Percentiles rank a stretch among this genome's conserved stretches.
These are phyloP conservation scores for Drosophila erecta DNA, from an alignment of 1,140 invertebrate species.

Conservation along the genomic window DNA sequence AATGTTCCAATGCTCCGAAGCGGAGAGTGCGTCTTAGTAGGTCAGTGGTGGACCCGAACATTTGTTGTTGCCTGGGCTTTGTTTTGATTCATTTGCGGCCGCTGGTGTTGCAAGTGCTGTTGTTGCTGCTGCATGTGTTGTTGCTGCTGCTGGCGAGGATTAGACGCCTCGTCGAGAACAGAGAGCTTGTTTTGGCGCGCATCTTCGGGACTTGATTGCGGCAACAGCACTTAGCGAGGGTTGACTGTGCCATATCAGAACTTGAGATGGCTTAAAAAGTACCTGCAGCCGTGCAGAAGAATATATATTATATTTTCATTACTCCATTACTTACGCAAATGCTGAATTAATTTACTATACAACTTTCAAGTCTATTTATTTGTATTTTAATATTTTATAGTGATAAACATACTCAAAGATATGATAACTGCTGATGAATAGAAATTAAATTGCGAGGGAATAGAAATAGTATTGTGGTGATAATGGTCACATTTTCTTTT, in stretches of 20 bases:
- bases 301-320: no score
- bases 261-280: neutral
- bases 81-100: constrained; percentile 65
- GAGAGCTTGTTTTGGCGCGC: constrained; percentile 63
- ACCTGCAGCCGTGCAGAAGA: neutral
- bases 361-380: no score
- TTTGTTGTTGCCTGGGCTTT: constrained; percentile 63
- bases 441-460: no score
- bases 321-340: no score
- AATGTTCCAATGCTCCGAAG: constrained; percentile 1
- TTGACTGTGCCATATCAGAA: neutral
- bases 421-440: no score
- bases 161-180: constrained; percentile 32
- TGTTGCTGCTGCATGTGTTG: neutral
- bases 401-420: no score
- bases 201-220: constrained; percentile 42
- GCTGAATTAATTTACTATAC: no score
- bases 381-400: no score
- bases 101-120: constrained; percentile 22
- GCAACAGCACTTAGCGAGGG: constrained; percentile 21
- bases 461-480: no score
- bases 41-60: constrained; percentile 78
- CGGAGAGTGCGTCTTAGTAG: constrained; percentile 72
- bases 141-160: constrained; percentile 23
- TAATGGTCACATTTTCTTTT: no score